phyloP scores from a whole-genome alignment of 1,140 invertebrate species.

The Harlomillsia oculata region DNA sequence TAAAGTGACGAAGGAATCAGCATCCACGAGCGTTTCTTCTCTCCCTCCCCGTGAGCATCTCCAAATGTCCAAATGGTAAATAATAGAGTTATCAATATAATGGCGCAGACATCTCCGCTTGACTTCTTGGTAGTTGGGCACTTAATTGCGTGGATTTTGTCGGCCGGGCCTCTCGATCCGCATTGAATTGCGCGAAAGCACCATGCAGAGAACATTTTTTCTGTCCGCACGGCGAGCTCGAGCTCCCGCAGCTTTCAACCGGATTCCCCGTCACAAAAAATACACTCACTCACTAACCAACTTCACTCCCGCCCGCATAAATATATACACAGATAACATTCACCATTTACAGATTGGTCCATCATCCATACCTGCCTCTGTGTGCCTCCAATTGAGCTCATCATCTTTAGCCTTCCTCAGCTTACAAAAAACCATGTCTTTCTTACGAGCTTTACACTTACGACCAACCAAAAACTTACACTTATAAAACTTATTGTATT shows the following conservation, averaged over 20 bases:
- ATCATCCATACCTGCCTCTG: too few relatives aligned
- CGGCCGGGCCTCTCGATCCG: conserved; percentile 22
- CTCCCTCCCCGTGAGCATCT: not conserved
- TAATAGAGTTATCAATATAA: conserved; percentile 35
- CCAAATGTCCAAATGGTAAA: conserved; percentile 10
- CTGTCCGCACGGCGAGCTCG: conserved; percentile 15
- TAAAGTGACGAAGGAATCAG: conserved; percentile 24
- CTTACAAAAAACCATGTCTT: too few relatives aligned
- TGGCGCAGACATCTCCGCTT: conserved; percentile 29
- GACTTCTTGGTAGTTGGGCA: conserved; percentile 29
- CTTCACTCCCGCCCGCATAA: conserved; percentile 14
- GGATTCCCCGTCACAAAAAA: conserved; percentile 26
- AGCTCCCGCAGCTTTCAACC: conserved; percentile 21
- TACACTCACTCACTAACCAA: conserved; percentile 18
- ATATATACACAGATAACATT: conserved; percentile 5
- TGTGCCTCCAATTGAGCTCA: too few relatives aligned
- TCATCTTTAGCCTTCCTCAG: too few relatives aligned
- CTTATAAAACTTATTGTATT: too few relatives aligned
- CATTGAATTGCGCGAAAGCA: conserved; percentile 13
- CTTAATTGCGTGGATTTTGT: conserved; percentile 35
- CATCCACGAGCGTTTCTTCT: not conserved
- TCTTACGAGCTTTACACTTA: too few relatives aligned
- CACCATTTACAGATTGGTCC: too few relatives aligned
- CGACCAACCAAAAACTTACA: too few relatives aligned
- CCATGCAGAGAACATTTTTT: conserved; percentile 23